A percentile compares a stretch with the other conserved stretches of the same genome.
These are phyloP conservation scores for Apotomis betuletana DNA, from an alignment of 2,888 invertebrate species.

Conservation along the genomic window DNA sequence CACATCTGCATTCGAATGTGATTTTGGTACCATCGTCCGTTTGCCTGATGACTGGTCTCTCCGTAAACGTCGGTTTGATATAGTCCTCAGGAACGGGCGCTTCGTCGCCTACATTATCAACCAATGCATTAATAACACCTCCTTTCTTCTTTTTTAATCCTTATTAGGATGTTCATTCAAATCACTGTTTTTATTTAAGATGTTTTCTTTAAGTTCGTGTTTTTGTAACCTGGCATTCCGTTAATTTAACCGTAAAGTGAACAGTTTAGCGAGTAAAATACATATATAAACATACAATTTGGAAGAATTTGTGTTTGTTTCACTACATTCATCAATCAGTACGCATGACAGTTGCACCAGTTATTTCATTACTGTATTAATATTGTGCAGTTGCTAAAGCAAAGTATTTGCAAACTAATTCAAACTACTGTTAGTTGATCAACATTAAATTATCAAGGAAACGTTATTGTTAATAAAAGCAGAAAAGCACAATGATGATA, in stretches of 20 bases:
- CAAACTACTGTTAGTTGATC: slow-evolving; percentile 56
- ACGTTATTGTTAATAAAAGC: slow-evolving; percentile 63
- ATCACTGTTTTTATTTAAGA: slow-evolving; percentile 69
- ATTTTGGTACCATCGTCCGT: slow-evolving; percentile 97
- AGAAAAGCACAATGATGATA: slow-evolving; percentile 54
- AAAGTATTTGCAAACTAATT: slow-evolving; percentile 60
- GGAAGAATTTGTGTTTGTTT: slow-evolving; percentile 59
- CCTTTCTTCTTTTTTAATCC: slow-evolving; percentile 52
- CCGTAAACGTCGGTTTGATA: slow-evolving; percentile 98
- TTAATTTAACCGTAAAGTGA: slow-evolving; percentile 73
- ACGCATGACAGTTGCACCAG: slow-evolving; percentile 81
- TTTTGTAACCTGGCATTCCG: slow-evolving; percentile 54
- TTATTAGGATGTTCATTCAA: slow-evolving; percentile 64
- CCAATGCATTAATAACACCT: slow-evolving; percentile 60
- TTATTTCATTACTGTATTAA: slow-evolving; percentile 58
- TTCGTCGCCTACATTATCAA: slow-evolving; percentile 91
- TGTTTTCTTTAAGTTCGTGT: slow-evolving; percentile 77
- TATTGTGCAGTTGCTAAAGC: slow-evolving; percentile 77
- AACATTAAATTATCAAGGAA: slow-evolving; percentile 29
- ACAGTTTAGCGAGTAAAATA: slow-evolving; percentile 66
- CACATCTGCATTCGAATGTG: slow-evolving; percentile 98
- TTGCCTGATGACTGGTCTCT: slow-evolving; percentile 98
- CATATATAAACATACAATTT: slow-evolving; percentile 57
- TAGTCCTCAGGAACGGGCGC: slow-evolving; percentile 96
- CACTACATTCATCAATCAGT: slow-evolving; percentile 69